These are phyloP conservation scores for Onychomys leucogaster DNA, from an alignment of 2,797 vertebrate genomes.

Conservation along the genomic window DNA sequence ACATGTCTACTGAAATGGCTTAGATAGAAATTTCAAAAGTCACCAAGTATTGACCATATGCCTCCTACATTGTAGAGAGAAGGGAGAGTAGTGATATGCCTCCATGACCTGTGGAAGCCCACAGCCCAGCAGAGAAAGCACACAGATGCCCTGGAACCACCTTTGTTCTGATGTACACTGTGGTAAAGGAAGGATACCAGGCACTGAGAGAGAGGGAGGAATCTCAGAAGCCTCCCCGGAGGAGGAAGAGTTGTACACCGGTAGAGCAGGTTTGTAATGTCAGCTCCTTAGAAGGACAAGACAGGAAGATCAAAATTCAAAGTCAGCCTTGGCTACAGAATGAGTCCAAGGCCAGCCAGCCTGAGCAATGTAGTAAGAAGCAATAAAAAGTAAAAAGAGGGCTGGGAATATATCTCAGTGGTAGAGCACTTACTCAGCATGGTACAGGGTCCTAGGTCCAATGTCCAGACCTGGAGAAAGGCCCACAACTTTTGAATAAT, in stretches of 20 bases:
- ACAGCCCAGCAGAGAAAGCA: neutral
- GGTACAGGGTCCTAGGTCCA: neutral
- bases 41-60: constrained; percentile 12
- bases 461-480: neutral
- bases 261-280: neutral
- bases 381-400: neutral
- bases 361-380: neutral
- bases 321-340: neutral
- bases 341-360: neutral
- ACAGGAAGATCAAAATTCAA: neutral
- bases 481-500: neutral
- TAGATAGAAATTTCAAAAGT: neutral
- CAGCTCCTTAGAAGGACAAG: neutral
- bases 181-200: neutral
- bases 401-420: neutral
- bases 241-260: neutral
- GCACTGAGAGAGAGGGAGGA: neutral
- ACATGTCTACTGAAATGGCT: neutral
- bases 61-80: neutral
- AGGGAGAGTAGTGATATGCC: neutral
- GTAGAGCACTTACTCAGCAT: neutral
- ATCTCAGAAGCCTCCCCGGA: neutral
- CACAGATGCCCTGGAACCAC: too few relatives aligned
- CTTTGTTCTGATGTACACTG: neutral
- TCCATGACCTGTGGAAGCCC: neutral